Base-by-base conservation (phyloP, 1,140 invertebrate species). In the Pollicipes pollicipes region DNA sequence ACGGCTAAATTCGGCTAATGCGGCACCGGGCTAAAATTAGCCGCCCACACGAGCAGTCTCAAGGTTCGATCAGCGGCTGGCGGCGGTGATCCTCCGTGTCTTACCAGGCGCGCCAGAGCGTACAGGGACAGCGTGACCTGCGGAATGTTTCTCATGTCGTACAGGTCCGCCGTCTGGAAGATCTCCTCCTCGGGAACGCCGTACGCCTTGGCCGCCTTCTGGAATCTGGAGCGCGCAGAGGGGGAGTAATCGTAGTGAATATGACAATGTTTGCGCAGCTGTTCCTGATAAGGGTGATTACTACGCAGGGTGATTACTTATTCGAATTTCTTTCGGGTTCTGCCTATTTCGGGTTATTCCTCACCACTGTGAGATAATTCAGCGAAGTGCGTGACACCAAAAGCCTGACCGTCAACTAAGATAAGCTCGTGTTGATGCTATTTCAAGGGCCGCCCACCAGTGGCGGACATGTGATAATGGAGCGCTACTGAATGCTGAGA, bases 141-240 rank as follows among this genome's bases (percentile, higher is more conserved):
- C 70, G 92, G 86, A 80, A 98, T 95, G 83, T 98, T 98, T 76
- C 95, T 87, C 78, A 87, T 88, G 80, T 98, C 95, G 78, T 95
- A 98, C 10, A 99, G 83, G 84, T 98, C 96, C 37, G 96, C 95
- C 0, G 95, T 98, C 82, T 98, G 95, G 85, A 99, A 99, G 76
- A 97, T 93, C 84, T 99, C 95, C 78, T 95, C 91, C 77, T 96
- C 90, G 16, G 83, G 94, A 21, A 98, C 90, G 29, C 95, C 96
- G 78, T 97, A 97, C 72, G 90, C 88, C 81, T 93, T 95, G 64
- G 90, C 86, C 0, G 90, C 93, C 27, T 90, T 90, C 83, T 97
- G 94, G 83, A 98, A 74, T 68, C 74, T 75, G 73, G 17, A 27
- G 72, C 63, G 1, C 21, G 31, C 17, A 21, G n/a, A 6, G 68